Evolutionary conservation across 2,888 invertebrate species (phyloP).

Genomic region (Drosophila diplacantha): DNA sequence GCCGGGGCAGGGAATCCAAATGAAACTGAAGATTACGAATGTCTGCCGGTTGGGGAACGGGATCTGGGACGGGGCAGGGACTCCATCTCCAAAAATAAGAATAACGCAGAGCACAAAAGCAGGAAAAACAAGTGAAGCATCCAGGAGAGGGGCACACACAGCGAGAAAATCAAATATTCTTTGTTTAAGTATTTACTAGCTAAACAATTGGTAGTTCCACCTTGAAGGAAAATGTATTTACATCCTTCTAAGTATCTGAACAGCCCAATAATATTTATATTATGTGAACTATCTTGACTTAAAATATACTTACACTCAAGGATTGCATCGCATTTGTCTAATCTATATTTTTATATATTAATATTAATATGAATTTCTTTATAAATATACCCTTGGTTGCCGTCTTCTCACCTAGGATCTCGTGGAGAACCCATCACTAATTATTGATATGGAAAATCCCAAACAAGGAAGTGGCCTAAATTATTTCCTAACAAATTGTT

Average conservation of each 20-base stretch:
- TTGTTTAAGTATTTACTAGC: neutral
- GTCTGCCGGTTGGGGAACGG: slow-evolving; percentile 23
- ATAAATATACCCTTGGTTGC: neutral
- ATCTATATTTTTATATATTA: neutral
- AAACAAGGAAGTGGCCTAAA: neutral
- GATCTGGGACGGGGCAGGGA: neutral
- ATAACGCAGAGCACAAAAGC: slow-evolving; percentile 33
- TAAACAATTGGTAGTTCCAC: neutral
- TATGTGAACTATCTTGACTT: neutral
- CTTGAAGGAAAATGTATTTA: neutral
- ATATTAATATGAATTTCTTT: neutral
- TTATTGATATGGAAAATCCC: neutral
- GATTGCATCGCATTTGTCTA: neutral
- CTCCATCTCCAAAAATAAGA: slow-evolving; percentile 37
- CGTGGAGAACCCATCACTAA: neutral
- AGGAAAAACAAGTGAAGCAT: slow-evolving; percentile 28
- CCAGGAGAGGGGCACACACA: slow-evolving; percentile 1
- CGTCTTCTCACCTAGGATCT: neutral
- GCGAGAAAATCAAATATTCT: slow-evolving; percentile 3
- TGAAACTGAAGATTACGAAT: slow-evolving; percentile 57
- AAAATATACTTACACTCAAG: no score
- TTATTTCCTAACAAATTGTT: neutral
- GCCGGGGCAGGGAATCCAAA: slow-evolving; percentile 13
- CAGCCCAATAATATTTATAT: neutral
- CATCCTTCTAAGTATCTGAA: neutral